Evolutionary conservation across 2,888 invertebrate genomes (phyloP), one percentile per base, ranked within the genome.

Genomic region (Molorchus minor): DNA sequence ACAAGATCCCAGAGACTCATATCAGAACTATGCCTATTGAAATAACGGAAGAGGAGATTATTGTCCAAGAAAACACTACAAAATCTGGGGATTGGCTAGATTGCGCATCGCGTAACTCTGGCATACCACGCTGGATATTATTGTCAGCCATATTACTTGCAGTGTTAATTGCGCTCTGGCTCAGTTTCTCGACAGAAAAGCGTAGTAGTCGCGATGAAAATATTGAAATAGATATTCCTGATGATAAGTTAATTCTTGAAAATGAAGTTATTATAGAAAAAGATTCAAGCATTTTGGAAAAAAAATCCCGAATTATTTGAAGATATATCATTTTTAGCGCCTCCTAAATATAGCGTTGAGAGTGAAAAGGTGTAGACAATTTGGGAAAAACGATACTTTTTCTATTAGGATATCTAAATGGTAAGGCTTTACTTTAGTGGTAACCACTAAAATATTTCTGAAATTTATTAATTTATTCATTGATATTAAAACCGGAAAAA

Each of bases 101-200:
- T 56, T 80, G 80, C 64, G 79, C 78, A 3, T 76, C 83, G 0
- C 75, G 77, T 38, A 83, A 83, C 67, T 82, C 83, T 0, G 84
- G 83, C n/a, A 75, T 84, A 49, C 82, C 84, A 0, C 77, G 81
- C 17, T 79, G 82, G 71, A 71, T 83, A 41, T 73, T 84, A 30
- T 76, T 80, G 15, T 69, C 79, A 25, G 76, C 82, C 1, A 77
- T 83, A 57, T 71, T 82, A 61, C 70, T 80, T 20, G 82, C 83
- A 16, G 79, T 82, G 46, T 64, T 83, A 41, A 76, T 82, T 17
- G 82, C 82, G 65, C 75, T 84, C 44, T 83, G 82, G 82, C 69
- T 84, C 58, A 83, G 82, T 71, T 77, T 83, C 49, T 69, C 75
- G 1, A 73, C 75, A 16, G 77, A 77, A 53, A 71, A 71, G 53